Evolutionary conservation across 1,140 invertebrate species (phyloP), one percentile per base, ranked within the genome.

Genomic region (Caenorhabditis brenneri): DNA sequence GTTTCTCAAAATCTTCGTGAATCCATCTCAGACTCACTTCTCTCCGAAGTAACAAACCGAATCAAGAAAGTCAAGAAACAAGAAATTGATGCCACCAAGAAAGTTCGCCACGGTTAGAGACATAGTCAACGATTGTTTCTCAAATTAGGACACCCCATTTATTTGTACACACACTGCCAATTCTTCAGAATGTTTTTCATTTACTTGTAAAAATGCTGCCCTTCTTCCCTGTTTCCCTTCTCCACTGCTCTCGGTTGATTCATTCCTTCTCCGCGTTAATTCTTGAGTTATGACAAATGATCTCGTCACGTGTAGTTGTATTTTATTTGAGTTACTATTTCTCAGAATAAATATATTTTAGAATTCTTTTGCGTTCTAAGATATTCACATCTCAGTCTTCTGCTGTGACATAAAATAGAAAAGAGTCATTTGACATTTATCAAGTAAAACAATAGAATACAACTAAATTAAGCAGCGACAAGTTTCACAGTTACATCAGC

Each of bases 1-100:
- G 81, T 60, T 69, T 48, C 39, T 10, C 81, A 69, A 51, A 58
- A 82, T 49, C 81, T 82, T 31, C 36, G 55, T 39, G 81, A 82
- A 48, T 82, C 81, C 1, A 82, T 82, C 60, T 60, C 55, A 7
- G 81, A 82, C 19, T 82, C 81, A 49, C 29, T 82, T 5, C 42
- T 65, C 31, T 60, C 81, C 12, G 39, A 74, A 29, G 81, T 82
- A 2, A 74, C 65, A 46, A 74, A 42, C 24, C 36, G 36, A 22
- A 74, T 74, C 36, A 74, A 42, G 10, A 74, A 74, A 42, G 65
- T 74, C 5, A 74, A 74, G 29, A 74, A 74, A 24, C 36, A 74
- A 74, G 65, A 74, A n/a, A 42, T 74, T 24, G 65, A 74, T 42
- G 27, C 65, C 9, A 42, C 65, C 36, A 74, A 74, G 24, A 74